phyloP scores from a whole-genome alignment of 1,140 invertebrate genomes.

The Bombus haemorrhoidalis region DNA sequence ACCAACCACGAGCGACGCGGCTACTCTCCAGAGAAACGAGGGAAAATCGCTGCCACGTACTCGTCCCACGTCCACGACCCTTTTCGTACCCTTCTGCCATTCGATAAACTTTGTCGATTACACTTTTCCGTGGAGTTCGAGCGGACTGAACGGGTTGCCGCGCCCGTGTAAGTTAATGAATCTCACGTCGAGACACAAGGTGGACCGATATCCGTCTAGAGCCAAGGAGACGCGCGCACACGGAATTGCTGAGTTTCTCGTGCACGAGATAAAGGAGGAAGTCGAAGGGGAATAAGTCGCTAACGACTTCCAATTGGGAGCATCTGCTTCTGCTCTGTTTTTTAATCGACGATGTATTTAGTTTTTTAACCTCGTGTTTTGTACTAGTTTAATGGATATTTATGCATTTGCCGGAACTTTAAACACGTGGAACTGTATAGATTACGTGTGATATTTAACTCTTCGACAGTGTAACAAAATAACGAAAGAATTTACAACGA shows the following conservation, averaged over 20 bases:
- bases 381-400: neutral
- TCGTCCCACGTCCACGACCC: constrained; percentile 63
- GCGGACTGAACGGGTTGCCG: constrained; percentile 52
- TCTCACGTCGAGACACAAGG: constrained; percentile 66
- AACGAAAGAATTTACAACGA: neutral
- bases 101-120: constrained; percentile 80
- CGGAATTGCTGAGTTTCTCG: constrained; percentile 32
- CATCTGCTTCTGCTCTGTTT: neutral
- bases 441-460: neutral
- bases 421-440: neutral
- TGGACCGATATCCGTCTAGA: constrained; percentile 51
- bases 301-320: neutral
- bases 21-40: constrained; percentile 66
- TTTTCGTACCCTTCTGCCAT: constrained; percentile 69
- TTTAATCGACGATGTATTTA: neutral
- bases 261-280: constrained; percentile 27
- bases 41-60: constrained; percentile 62
- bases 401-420: neutral
- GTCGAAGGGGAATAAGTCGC: neutral
- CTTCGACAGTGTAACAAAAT: neutral
- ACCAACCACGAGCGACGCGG: constrained; percentile 60
- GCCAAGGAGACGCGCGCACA: constrained; percentile 51
- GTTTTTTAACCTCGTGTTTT: neutral
- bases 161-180: constrained; percentile 74
- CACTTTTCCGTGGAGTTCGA: constrained; percentile 73